phyloP scores from a whole-genome alignment of 2,888 invertebrate species.

The Athalia rosae region DNA sequence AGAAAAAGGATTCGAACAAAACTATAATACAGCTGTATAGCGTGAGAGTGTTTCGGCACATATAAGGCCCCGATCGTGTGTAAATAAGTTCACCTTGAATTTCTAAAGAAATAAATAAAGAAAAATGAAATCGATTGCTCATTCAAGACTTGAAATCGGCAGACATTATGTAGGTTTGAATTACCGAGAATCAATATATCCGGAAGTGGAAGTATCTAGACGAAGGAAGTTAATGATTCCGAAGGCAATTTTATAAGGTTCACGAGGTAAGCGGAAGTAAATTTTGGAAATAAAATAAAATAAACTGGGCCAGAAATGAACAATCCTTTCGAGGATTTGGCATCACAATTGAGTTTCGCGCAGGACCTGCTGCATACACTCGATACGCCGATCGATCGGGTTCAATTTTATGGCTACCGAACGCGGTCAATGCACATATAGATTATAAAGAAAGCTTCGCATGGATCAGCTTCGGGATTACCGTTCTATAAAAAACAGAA shows the following conservation, averaged over 20 bases:
- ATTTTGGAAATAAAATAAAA: background rate
- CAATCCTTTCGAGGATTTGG: too few species aligned
- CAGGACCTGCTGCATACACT: background rate
- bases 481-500: background rate
- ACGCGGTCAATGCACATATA: background rate
- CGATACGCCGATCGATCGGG: background rate
- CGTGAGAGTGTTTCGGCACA: too few species aligned
- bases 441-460: slow-evolving; percentile 9
- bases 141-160: too few species aligned
- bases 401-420: background rate
- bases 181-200: background rate
- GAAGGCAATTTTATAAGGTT: background rate
- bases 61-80: too few species aligned
- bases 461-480: background rate
- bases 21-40: too few species aligned
- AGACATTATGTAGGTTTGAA: background rate
- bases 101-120: too few species aligned
- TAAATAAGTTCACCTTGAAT: too few species aligned
- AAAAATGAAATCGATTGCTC: too few species aligned
- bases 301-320: too few species aligned
- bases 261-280: background rate
- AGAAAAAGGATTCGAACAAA: too few species aligned
- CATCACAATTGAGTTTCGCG: too few species aligned
- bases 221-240: background rate
- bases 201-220: background rate